Evolutionary conservation across 1,140 invertebrate genomes (phyloP), one percentile per base, ranked within the genome.

Genomic region (Zaprionus tsacasi): DNA sequence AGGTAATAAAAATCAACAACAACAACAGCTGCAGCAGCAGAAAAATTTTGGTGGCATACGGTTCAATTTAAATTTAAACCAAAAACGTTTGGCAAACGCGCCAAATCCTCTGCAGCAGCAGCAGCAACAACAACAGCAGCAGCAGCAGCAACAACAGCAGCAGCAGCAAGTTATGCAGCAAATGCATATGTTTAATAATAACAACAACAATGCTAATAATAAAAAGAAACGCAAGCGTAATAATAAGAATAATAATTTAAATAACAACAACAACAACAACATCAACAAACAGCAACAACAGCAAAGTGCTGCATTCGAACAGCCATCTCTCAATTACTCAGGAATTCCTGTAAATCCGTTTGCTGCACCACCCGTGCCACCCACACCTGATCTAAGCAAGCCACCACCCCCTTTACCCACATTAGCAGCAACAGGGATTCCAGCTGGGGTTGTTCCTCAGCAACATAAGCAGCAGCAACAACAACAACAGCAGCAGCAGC

Each of bases 141-240:
- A 85, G 17, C 52, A 59, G 1, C 61, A 73, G 11, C 21, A 21
- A 21, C 21, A 21, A 21, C 21, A 21, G 0, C 76, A 70, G 0
- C 79, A 70, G 6, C 80, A 82, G 5, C 68, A 70, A 43, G 21
- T 69, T 3, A 74, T 77, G 75, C 59, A 70, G 15, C 61, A 65
- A 40, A 50, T 70, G 15, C 66, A 71, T 68, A n/a, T 67, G 6
- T 66, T 40, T 66, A 72, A 72, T 36, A 79, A 70, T 52, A 92
- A 33, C 81, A 92, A 13, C 81, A 92, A n/a, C 79, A 91, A 64
- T 36, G 55, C 50, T 17, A 79, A 35, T 45, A 80, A 50, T 70
- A 96, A 96, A 93, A 96, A 96, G 93, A 96, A 96, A 89, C 94
- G 96, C 66, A 96, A 96, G 91, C 94, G 94, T 78, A 95, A 95